Base-by-base conservation (phyloP, 1,140 invertebrate species). In the Bursaphelenchus mucronatus region DNA sequence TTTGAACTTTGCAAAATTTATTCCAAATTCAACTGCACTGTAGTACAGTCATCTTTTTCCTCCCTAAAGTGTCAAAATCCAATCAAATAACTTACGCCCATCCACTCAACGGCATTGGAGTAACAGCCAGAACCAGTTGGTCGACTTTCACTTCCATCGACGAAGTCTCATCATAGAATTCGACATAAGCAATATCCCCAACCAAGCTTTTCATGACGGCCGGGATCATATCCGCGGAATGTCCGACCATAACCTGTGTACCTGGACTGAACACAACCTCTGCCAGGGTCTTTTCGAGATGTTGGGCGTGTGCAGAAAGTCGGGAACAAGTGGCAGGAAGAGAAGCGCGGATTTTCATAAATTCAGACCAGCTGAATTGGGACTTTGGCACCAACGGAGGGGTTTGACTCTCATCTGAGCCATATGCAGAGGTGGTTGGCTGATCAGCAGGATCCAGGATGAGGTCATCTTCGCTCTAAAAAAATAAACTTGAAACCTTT, bases 261-360 rank as follows among this genome's bases (percentile, higher is more conserved):
- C 45, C 47, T n/a, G 57, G 11, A n/a, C 45, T 59, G 40, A 59
- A 59, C 11, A 59, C 40, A 50, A 59, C 57, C 40, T 59, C 57
- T 11, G n/a, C 40, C 40, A 59, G 19, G 4, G 40, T 39, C 41
- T 39, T 39, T 44, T 59, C 57, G 40, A 59, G 41, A 50, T 59
- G 57, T 39, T 44, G 41, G 17, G 41, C 40, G 40, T 59, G 57
- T 45, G 15, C 19, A 9, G n/a, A 39, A 19, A 59, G 15, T 13
- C 41, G 57, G 41, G 41, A 39, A 44, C 11, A 44, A 13, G 57
- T 59, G 19, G 57, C 13, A 11, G 57, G 21, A n/a, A 59, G 41
- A 13, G 40, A 43, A 13, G 40, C 54, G 13, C 54, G 54, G n/a
- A n/a, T 13, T 44, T 39, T 44, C 54, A 55, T 55, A 39, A 55